phyloP scores from a whole-genome alignment of 1,140 invertebrate genomes.

The Cydia fagiglandana region DNA sequence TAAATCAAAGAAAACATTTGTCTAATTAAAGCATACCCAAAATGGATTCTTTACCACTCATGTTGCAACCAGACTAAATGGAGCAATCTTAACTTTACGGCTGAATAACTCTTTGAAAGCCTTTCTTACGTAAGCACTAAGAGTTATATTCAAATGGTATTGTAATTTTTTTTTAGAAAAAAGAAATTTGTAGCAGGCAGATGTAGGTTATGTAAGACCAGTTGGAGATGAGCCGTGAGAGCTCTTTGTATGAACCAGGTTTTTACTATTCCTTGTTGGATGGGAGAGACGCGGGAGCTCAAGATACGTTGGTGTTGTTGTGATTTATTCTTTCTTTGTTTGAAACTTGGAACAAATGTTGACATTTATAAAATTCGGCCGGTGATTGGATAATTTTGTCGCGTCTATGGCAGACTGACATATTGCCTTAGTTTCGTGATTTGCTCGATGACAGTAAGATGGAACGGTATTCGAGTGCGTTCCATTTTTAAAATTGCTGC shows the following conservation, averaged over 20 bases:
- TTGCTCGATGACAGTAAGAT: background rate
- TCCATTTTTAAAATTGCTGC: too few species aligned
- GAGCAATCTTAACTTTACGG: conserved; percentile 30
- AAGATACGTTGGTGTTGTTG: conserved; percentile 39
- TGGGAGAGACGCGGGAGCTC: conserved; percentile 42
- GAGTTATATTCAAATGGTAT: conserved; percentile 46
- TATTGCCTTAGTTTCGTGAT: conserved; percentile 42
- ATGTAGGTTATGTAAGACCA: conserved; percentile 60
- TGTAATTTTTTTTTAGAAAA: conserved; percentile 42
- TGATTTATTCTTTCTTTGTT: conserved; percentile 74
- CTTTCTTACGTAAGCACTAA: conserved; percentile 37
- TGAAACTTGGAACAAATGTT: conserved; percentile 61
- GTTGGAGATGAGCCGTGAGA: conserved; percentile 44
- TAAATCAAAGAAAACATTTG: conserved; percentile 24
- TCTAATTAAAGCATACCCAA: conserved; percentile 35
- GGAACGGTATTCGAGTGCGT: too few species aligned
- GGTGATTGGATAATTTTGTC: conserved; percentile 52
- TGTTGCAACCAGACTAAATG: conserved; percentile 25
- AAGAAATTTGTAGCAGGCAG: conserved; percentile 54
- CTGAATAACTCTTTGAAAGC: background rate
- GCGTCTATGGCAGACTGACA: conserved; percentile 48
- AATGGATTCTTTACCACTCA: conserved; percentile 33
- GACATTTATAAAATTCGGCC: conserved; percentile 63
- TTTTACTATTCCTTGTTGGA: conserved; percentile 40
- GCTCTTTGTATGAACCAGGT: conserved; percentile 54